Base-by-base conservation (phyloP, 2,113 vertebrate genomes). In the Brachyhypopomus occidentalis region DNA sequence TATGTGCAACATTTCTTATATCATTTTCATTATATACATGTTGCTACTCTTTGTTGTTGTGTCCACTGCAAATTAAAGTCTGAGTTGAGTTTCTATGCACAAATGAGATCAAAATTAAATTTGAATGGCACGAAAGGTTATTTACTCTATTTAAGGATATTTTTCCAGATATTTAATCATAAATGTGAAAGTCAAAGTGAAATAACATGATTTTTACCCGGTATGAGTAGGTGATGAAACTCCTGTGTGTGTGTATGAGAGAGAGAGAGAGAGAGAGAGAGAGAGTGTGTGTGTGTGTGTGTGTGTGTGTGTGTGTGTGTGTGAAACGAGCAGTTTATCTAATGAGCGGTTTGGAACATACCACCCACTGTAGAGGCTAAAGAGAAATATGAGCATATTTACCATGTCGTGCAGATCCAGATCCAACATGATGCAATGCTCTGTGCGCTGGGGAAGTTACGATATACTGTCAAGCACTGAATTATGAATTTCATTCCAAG, bases 401-500 rank as follows among this genome's bases (percentile, higher is more conserved):
- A 77, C 66, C 75, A 77, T 72, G 56, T 70, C 55, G 66, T 70
- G 34, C 66, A 70, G 78, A 84, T 78, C 48, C 80, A 79, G 75
- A 76, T 78, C 77, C 17, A 14, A 67, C 81, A 83, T 83, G 80
- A 83, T 83, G 84, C 78, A 85, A 83, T 64, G 59, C 48, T 74
- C 73, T 36, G 58, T 76, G 81, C 73, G 72, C 59, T 63, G 23
- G 63, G 66, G 77, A 75, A 85, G 84, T 80, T 73, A 60, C 72
- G 74, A 60, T 79, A 36, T 55, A 72, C 80, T 83, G 80, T 83
- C 84, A 85, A 75, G 72, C 81, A 45, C 67, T 80, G 79, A 77
- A 83, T 85, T 85, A 83, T 77, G 69, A 77, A 83, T 77, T 79
- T 79, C 59, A 83, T 85, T 85, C 75, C 72, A 75, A 80, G 59